Percentiles rank a stretch among this genome's conserved stretches.
These are phyloP conservation scores for Alviniconcha strummeri DNA, from an alignment of 2,888 invertebrate species.

Conservation along the genomic window DNA sequence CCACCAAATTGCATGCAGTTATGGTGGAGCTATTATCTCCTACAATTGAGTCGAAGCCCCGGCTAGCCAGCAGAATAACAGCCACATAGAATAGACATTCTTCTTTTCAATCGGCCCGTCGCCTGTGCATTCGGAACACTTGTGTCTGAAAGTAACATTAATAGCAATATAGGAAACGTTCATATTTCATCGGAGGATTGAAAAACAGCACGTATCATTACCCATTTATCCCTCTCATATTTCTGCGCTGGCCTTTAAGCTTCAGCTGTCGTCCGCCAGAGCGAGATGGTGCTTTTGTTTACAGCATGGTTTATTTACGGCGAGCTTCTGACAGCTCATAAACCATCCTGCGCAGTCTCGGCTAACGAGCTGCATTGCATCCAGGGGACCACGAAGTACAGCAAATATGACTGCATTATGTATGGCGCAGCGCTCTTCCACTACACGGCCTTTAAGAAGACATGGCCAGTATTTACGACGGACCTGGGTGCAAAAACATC, in stretches of 20 bases:
- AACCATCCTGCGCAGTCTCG: not conserved
- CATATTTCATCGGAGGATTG: slow-evolving; percentile 26
- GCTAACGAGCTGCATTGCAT: not conserved
- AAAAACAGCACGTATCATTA: slow-evolving; percentile 11
- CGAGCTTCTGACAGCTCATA: slow-evolving; percentile 15
- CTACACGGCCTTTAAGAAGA: too few relatives aligned
- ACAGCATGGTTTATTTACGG: slow-evolving; percentile 23
- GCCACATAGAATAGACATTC: too few relatives aligned
- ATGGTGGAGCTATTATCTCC: too few relatives aligned
- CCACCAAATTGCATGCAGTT: too few relatives aligned
- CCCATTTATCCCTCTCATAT: slow-evolving; percentile 9
- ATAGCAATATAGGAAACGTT: not conserved
- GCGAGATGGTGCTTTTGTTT: slow-evolving; percentile 13
- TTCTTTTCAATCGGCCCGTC: too few relatives aligned
- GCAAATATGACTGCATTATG: not conserved
- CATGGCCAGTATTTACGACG: not conserved
- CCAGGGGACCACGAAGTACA: not conserved
- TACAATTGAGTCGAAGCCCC: too few relatives aligned
- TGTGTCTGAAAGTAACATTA: too few relatives aligned
- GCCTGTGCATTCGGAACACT: too few relatives aligned
- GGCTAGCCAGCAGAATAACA: too few relatives aligned
- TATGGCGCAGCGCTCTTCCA: too few relatives aligned
- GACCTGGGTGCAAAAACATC: slow-evolving; percentile 26
- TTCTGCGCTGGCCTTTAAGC: not conserved
- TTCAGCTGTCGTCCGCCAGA: not conserved